Base-by-base conservation (phyloP, 2,888 invertebrate species). In the Slavum lentiscoides region DNA sequence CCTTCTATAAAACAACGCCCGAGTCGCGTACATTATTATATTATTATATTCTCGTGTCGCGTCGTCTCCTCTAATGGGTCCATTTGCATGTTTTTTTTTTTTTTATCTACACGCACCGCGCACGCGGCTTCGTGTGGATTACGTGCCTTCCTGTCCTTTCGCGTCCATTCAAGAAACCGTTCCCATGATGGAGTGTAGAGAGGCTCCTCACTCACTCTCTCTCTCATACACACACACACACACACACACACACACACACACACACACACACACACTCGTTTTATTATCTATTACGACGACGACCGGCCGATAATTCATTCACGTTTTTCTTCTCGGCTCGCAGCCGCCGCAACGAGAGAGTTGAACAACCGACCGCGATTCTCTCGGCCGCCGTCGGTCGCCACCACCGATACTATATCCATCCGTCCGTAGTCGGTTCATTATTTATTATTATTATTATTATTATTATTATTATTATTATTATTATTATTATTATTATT, bases 281-380 rank as follows among this genome's bases (percentile, higher is more conserved):
- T 67, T 61, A 7, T 19, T 72, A 64, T 55, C 61, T n/a, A 66
- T 43, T 13, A 55, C 66, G 43, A 67, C 67, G 49, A 19, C 37
- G 30, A 69, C 74, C 43, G 11, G 6, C 55, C 62, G 58, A 64
- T 70, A 80, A 80, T 80, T 80, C 77, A 80, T 80, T 80, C 77
- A 80, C 21, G 61, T 80, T 80, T 80, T 70, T 8, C 70, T 37
- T 17, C 67, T 19, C 13, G 4, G 30, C 30, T 30, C 30, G 30
- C 30, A 30, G 30, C 30, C 9, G 23, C 53, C 19, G 37, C 55
- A 39, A 21, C n/a, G 62, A 77, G 77, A 80, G 77, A 80, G 77
- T 80, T 80, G 77, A 80, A 80, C 77, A 80, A 80, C 77, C 77
- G 77, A 80, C 77, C 77, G 77, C 70, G 70, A 80, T 80, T 80